Evolutionary conservation across 2,113 vertebrate genomes (phyloP), one percentile per base, ranked within the genome.

Genomic region (Andinoacara biseriatus): DNA sequence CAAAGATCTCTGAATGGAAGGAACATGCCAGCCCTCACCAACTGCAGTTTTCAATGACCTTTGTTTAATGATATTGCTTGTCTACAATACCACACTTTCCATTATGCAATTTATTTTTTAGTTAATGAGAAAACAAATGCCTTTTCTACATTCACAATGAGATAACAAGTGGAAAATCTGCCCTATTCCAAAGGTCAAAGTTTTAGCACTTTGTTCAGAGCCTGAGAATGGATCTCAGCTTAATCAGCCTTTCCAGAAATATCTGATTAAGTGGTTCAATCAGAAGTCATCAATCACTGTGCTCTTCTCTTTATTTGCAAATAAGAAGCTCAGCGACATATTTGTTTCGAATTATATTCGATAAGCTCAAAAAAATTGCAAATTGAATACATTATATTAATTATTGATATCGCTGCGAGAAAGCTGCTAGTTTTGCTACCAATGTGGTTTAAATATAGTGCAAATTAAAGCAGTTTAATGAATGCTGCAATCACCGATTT

Each of bases 401-500:
- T 56, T 56, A 56, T 22, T 56, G 22, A 56, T 22, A n/a, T 5
- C 13, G 17, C 15, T 22, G 54, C 22, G 10, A 22, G 20, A 22
- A 56, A 10, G 8, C 20, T 10, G 10, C 29, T 15, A 49, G 65
- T 49, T 46, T 46, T 46, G 24, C 24, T 69, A 29, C 43, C 43
- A 49, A 22, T 49, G 29, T 11, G 15, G 49, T 20, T 69, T 49
- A 52, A 72, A 20, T 52, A 10, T 49, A 52, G 24, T 5, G 24
- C 0, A 69, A 7, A 0, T 49, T 29, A 69, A 69, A 5, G 5
- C 29, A 20, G 0, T 40, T 1, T 2, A 2, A 46, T 69, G 5
- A 69, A 29, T 52, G 20, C 17, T 69, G 29, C 10, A 29, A 52
- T 9, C 24, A 52, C 9, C 49, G 63, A 29, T 69, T 69, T 20